Conservation (phyloP, 2,797 vertebrate species). For the Sphaeramia orbicularis region DNA sequence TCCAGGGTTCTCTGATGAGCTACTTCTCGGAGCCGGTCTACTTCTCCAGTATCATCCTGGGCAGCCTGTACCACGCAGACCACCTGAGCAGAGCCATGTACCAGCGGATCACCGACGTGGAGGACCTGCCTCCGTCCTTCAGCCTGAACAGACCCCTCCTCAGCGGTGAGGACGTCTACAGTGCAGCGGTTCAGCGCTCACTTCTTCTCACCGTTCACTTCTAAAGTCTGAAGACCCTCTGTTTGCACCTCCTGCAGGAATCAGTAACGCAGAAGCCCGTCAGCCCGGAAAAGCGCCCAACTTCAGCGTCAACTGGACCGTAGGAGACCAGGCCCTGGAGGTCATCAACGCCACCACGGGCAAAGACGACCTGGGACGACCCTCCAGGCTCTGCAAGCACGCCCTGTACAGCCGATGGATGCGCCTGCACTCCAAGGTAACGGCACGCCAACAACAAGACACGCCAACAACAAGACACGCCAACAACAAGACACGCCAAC, state of each 20-base stretch:
- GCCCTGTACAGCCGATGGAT: conserved; percentile 92
- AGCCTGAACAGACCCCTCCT: conserved; percentile 92
- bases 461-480: too few relatives aligned
- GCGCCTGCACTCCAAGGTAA: conserved; percentile 90
- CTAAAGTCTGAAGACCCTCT: background rate
- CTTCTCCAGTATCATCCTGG: conserved; percentile 96
- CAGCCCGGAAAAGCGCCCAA: conserved; percentile 94
- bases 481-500: too few relatives aligned
- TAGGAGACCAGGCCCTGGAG: conserved; percentile 89
- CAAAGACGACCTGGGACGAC: conserved; percentile 92
- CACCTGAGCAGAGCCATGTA: conserved; percentile 95
- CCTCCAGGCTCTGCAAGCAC: conserved; percentile 94
- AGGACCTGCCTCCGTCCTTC: conserved; percentile 89
- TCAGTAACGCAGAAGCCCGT: conserved; percentile 93
- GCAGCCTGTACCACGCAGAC: conserved; percentile 95
- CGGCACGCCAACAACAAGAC: background rate
- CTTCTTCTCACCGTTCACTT: background rate
- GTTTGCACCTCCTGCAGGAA: conserved; percentile 79
- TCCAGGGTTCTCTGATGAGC: conserved; percentile 95
- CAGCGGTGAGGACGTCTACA: conserved; percentile 87
- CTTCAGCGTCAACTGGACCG: conserved; percentile 96
- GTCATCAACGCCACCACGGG: conserved; percentile 93
- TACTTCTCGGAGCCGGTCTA: conserved; percentile 94
- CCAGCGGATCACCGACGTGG: conserved; percentile 92
- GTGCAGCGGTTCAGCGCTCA: background rate